Evolutionary conservation across 2,888 invertebrate genomes (phyloP).

Genomic region (Drosophila neotestacea): DNA sequence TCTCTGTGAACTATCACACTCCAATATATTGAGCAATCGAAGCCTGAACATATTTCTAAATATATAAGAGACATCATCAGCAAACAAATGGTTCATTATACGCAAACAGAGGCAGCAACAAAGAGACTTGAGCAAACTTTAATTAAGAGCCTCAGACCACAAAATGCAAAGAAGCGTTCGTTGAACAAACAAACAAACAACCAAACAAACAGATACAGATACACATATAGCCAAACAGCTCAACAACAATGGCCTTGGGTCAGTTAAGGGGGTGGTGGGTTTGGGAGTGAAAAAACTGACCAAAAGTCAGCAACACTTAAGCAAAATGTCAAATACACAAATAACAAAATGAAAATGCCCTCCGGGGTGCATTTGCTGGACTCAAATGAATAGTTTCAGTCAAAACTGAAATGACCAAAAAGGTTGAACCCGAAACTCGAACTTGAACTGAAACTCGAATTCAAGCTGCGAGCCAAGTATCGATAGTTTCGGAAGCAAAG

Average conservation of each 20-base stretch:
- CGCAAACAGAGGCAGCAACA: constrained; percentile 40
- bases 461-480: constrained; percentile 38
- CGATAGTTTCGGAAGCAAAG: constrained; percentile 70
- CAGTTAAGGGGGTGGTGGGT: constrained; percentile 13
- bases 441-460: constrained; percentile 8
- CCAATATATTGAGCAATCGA: constrained; percentile 49
- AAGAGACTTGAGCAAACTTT: constrained; percentile 71
- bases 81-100: constrained; percentile 50
- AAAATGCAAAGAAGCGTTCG: constrained; percentile 18
- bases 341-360: constrained; percentile 74
- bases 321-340: constrained; percentile 81
- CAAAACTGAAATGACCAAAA: constrained; percentile 58
- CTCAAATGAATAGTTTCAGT: constrained; percentile 76
- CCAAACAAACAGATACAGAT: constrained; percentile 34
- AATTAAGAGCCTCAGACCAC: constrained; percentile 60
- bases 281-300: constrained; percentile 52
- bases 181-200: constrained; percentile 25
- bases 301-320: constrained; percentile 82
- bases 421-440: constrained; percentile 55
- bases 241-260: constrained; percentile 66
- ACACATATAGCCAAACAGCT: constrained; percentile 34
- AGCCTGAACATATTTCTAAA: constrained; percentile 1
- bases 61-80: constrained; percentile 18
- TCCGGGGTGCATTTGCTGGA: constrained; percentile 76
- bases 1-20: neutral